These are phyloP conservation scores for Bufo bufo DNA, from an alignment of 2,113 vertebrate genomes.

Conservation along the genomic window DNA sequence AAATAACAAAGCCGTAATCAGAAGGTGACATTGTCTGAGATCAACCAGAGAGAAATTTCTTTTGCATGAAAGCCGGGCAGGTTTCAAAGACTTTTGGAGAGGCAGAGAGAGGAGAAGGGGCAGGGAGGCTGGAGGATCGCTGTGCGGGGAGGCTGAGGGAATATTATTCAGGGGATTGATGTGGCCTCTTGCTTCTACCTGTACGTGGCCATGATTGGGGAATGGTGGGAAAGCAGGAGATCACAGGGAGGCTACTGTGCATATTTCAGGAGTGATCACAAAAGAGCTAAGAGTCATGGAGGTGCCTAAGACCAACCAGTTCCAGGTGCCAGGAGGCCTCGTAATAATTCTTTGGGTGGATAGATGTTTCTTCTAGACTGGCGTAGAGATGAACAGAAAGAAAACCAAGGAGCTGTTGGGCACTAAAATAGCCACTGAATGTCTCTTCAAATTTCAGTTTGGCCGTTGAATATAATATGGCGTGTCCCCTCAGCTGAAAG, in stretches of 20 bases:
- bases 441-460: neutral
- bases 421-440: neutral
- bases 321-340: too few relatives aligned
- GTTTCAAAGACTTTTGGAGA: conserved; percentile 53
- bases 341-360: neutral
- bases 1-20: conserved; percentile 58
- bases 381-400: neutral
- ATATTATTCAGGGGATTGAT: conserved; percentile 12
- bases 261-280: neutral
- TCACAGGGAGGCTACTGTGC: neutral
- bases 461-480: too few relatives aligned
- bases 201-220: neutral
- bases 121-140: neutral
- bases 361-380: neutral
- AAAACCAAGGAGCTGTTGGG: neutral
- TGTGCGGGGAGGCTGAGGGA: neutral
- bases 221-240: neutral
- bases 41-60: conserved; percentile 51
- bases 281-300: neutral
- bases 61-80: conserved; percentile 52
- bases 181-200: neutral
- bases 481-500: too few relatives aligned
- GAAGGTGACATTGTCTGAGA: conserved; percentile 58
- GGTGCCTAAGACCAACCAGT: neutral
- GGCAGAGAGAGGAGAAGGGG: conserved; percentile 27